Base-by-base conservation (phyloP, 1,140 invertebrate genomes). In the Lucilia cuprina region DNA sequence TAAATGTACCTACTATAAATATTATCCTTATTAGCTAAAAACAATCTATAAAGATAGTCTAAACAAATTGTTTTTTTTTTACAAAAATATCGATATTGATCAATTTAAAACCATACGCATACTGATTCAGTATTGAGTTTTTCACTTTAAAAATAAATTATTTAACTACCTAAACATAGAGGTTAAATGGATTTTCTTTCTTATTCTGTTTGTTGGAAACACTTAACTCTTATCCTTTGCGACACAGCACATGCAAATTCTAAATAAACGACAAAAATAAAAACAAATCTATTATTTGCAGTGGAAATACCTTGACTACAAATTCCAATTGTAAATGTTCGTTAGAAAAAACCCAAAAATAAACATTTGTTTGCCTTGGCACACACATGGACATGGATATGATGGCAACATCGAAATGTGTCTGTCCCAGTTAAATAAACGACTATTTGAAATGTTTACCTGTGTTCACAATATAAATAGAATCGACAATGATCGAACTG, bases 381-480 rank as follows among this genome's bases (percentile, higher is more conserved):
- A 75, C 25, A 41, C 34, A 77, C 13, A 70, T 70, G n/a, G 4
- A 77, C 13, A 70, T 70, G n/a, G 4, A 30, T 30, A 25, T 25
- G 49, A 35, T 35, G 17, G 5, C 10, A 0, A 34, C 21, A 3
- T 34, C 3, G 13, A 35, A n/a, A 35, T 70, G 7, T 55, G 12
- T 55, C 12, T 5, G 41, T 30, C 25, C 25, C 25, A 30, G 41
- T 41, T 41, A 41, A 41, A 41, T 41, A 41, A 41, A 8, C 41
- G 41, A 41, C 41, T 41, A 41, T 41, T 41, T 41, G 41, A 41
- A 41, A 41, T 41, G 41, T 55, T n/a, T 70, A 80, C 77, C 77
- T 80, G 77, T 7, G n/a, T 70, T 21, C 9, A 14, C 41, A 5
- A 80, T 80, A 80, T 80, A 80, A 80, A 80, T 80, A 80, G 77